Percentiles rank a stretch among this genome's conserved stretches.
Conservation (phyloP, 2,797 vertebrate genomes). For the Clarias pachynema region DNA sequence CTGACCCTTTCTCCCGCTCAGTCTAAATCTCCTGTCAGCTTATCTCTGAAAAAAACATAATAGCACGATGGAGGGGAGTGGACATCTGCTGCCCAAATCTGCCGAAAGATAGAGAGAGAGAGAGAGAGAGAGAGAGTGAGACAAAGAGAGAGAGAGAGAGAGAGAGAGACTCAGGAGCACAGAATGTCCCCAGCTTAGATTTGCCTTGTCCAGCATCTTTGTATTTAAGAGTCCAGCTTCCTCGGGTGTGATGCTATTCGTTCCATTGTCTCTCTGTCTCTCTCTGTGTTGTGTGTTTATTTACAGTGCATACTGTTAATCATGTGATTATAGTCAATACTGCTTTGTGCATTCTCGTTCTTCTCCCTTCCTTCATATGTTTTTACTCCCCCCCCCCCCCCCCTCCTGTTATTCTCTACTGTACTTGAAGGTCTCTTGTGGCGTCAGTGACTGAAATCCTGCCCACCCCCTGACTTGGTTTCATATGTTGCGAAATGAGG, state of each 20-base stretch:
- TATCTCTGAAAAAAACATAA: constrained; percentile 58
- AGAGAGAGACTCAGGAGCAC: constrained; percentile 44
- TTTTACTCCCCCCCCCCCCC: constrained; percentile 48
- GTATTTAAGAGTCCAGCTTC: constrained; percentile 35
- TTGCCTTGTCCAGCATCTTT: constrained; percentile 45
- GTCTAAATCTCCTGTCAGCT: constrained; percentile 53
- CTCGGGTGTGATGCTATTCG: constrained; percentile 68
- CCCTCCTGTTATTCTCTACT: constrained; percentile 67
- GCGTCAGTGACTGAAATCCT: constrained; percentile 77
- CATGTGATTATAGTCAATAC: constrained; percentile 70
- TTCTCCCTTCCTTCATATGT: constrained; percentile 37
- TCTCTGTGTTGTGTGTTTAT: constrained; percentile 11
- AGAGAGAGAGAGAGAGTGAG: constrained; percentile 42
- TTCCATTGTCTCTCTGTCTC: constrained; percentile 61
- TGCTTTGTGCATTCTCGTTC: constrained; percentile 66
- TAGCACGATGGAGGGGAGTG: constrained; percentile 61
- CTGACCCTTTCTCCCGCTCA: constrained; percentile 24
- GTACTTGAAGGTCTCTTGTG: constrained; percentile 75
- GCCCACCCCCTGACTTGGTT: constrained; percentile 79
- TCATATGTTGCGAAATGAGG: constrained; percentile 80
- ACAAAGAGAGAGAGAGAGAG: constrained; percentile 55
- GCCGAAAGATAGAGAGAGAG: constrained; percentile 63
- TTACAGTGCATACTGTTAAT: constrained; percentile 38
- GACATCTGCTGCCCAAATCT: constrained; percentile 74
- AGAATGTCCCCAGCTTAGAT: constrained; percentile 44